These are phyloP conservation scores for Poeciliopsis gracilis DNA, from an alignment of 2,797 vertebrate genomes.

Conservation along the genomic window DNA sequence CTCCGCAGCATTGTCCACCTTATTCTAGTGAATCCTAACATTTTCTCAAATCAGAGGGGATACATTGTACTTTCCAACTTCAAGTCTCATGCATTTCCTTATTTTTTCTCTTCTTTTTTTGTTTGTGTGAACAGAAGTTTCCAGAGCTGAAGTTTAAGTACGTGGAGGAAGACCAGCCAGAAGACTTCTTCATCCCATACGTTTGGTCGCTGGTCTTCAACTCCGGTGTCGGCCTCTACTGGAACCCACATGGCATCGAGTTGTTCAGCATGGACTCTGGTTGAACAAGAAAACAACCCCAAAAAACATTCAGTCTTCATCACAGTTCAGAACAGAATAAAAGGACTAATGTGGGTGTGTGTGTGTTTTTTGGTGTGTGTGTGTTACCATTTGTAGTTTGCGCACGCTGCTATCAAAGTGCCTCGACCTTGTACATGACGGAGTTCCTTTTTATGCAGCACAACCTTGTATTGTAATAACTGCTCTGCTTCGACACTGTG, in stretches of 20 bases:
- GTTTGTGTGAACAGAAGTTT: conserved; percentile 87
- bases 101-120: conserved; percentile 9
- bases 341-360: conserved; percentile 45
- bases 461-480: conserved; percentile 46
- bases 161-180: conserved; percentile 96
- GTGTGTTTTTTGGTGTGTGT: conserved; percentile 32
- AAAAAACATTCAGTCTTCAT: conserved; percentile 9
- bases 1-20: neutral
- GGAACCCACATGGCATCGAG: conserved; percentile 92
- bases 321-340: conserved; percentile 27
- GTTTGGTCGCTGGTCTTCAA: conserved; percentile 97
- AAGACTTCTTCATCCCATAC: conserved; percentile 98
- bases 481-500: conserved; percentile 65
- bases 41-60: neutral
- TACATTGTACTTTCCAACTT: neutral
- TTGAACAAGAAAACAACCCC: conserved; percentile 74
- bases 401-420: conserved; percentile 78
- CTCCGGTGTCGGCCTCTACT: conserved; percentile 90
- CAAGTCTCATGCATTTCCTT: neutral
- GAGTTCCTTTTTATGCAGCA: conserved; percentile 53
- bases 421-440: conserved; percentile 74
- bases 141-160: conserved; percentile 98
- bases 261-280: conserved; percentile 96
- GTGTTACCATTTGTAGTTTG: conserved; percentile 59
- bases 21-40: neutral